Base-by-base conservation (phyloP, 1,140 invertebrate genomes). In the Drosophila tani region DNA sequence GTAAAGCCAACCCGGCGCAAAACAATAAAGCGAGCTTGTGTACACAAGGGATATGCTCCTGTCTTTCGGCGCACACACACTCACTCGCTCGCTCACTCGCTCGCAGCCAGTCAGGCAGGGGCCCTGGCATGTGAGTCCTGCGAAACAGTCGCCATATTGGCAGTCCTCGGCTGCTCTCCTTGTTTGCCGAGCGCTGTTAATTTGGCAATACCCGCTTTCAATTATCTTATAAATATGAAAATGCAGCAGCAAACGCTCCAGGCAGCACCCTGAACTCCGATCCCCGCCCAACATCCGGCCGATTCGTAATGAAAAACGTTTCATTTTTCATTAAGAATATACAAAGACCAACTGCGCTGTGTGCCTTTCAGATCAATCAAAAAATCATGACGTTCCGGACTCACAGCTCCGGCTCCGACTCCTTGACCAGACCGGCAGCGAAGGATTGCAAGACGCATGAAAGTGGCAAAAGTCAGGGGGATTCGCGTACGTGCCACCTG, bases 161-260 rank as follows among this genome's bases (percentile, higher is more conserved):
- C 69, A 83, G 76, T 67, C 51, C 75, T 57, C 45, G 71, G 47
- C 59, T 68, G 57, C 62, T 40, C 58, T 47, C 59, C 71, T 84
- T 92, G 91, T 92, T 92, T 92, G 79, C 84, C 77, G 74, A 92
- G 88, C 82, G 88, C 81, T 86, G 82, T 92, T 92, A 92, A 92
- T 92, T 92, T 92, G 91, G 91, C 87, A 92, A 92, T 91, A 92
- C 91, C 91, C 91, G 87, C 91, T 92, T 92, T 92, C 91, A 92
- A 92, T 92, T 92, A 92, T 92, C 91, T 92, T 92, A 92, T 92
- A 92, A 92, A 92, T 92, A 92, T 92, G 91, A 92, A 92, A 92
- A 92, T 92, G 91, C 84, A 90, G 87, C 84, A 85, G 85, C 79
- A 90, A 90, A 71, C 82, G 78, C 85, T 85, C 50, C 75, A 69